phyloP scores from a whole-genome alignment of 2,113 vertebrate genomes.

The Phodopus roborovskii region DNA sequence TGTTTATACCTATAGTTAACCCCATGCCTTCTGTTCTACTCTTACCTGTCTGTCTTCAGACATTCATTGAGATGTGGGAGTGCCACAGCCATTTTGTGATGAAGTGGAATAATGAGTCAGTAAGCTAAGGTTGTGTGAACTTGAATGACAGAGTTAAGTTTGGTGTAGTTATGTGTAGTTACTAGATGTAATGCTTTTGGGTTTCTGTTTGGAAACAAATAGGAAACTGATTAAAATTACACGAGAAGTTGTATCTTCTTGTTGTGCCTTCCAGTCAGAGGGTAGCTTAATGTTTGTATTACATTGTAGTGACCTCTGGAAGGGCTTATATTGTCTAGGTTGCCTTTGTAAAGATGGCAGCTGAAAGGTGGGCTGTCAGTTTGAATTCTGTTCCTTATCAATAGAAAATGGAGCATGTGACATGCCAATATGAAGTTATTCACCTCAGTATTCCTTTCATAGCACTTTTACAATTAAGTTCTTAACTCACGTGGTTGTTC shows the following conservation, averaged over 20 bases:
- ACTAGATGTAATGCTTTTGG: background rate
- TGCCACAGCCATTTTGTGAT: background rate
- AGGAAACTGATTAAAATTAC: background rate
- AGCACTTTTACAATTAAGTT: conserved; percentile 38
- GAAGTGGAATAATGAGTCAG: background rate
- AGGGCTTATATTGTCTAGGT: background rate
- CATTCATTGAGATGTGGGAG: background rate
- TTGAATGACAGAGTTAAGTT: background rate
- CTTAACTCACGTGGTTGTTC: background rate
- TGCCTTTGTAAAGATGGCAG: background rate
- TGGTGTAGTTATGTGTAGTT: background rate
- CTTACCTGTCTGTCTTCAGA: background rate
- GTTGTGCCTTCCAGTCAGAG: background rate
- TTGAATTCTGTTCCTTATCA: conserved; percentile 9
- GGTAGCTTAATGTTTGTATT: background rate
- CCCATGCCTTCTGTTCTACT: background rate
- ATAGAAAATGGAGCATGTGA: conserved; percentile 1
- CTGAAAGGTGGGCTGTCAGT: background rate
- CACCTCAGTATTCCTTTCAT: conserved; percentile 37
- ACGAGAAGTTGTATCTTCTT: background rate
- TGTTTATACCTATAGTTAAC: background rate
- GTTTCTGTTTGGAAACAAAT: conserved; percentile 28
- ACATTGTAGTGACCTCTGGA: background rate
- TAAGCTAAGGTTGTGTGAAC: background rate
- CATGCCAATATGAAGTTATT: conserved; percentile 17